phyloP scores from a whole-genome alignment of 2,113 vertebrate species.

The Platichthys flesus region DNA sequence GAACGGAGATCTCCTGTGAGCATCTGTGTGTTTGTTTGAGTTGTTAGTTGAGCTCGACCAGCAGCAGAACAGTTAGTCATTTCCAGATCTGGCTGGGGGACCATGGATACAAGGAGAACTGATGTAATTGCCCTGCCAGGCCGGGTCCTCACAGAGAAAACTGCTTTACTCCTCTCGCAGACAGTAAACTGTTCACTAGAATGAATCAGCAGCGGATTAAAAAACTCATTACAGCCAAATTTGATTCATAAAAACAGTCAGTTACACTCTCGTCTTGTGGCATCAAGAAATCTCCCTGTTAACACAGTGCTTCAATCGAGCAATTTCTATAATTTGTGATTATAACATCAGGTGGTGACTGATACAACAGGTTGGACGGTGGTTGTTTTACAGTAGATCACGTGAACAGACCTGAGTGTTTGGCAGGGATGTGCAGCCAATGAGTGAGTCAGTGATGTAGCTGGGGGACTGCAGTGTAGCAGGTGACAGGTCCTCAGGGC shows the following conservation, averaged over 20 bases:
- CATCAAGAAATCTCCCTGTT: too few relatives aligned
- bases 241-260: too few relatives aligned
- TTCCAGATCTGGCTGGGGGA: constrained; percentile 41
- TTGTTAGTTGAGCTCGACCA: constrained; percentile 1
- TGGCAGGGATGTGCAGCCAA: constrained; percentile 70
- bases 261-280: too few relatives aligned
- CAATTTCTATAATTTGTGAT: too few relatives aligned
- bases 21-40: constrained; percentile 39
- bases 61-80: constrained; percentile 41
- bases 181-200: background rate
- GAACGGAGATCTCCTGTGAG: constrained; percentile 22
- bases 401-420: constrained; percentile 73
- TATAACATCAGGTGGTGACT: background rate
- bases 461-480: constrained; percentile 76
- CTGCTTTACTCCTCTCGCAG: background rate
- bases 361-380: background rate
- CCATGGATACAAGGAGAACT: constrained; percentile 39
- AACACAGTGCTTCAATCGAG: too few relatives aligned
- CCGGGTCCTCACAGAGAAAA: background rate
- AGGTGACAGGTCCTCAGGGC: constrained; percentile 76
- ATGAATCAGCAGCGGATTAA: too few relatives aligned
- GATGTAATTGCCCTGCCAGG: constrained; percentile 42
- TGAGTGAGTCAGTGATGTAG: constrained; percentile 75
- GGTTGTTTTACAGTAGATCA: background rate
- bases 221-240: too few relatives aligned